Percentiles rank a stretch among this genome's conserved stretches.
phyloP scores from a whole-genome alignment of 2,888 invertebrate genomes.

The Ornithoptera alexandrae region DNA sequence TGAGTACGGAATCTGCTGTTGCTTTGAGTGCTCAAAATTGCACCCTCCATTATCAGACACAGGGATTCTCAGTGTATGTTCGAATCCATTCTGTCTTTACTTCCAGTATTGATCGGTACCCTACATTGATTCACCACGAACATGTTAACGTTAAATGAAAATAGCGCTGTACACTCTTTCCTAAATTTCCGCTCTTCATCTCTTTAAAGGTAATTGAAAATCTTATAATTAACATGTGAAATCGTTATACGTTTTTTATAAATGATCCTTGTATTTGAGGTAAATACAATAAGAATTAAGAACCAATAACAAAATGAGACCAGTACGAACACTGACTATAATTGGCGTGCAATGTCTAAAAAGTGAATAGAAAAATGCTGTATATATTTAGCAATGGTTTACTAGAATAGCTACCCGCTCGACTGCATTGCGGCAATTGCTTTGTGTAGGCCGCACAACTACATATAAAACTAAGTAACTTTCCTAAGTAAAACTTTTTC shows the following conservation, averaged over 20 bases:
- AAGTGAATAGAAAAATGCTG: constrained; percentile 17
- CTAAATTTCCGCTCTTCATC: constrained; percentile 17
- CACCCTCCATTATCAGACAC: constrained; percentile 71
- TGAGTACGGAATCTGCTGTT: constrained; percentile 70
- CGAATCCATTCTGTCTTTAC: constrained; percentile 53
- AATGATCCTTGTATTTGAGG: constrained; percentile 19
- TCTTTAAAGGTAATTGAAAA: constrained; percentile 4
- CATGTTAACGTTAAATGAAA: constrained; percentile 26
- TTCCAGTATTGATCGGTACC: constrained; percentile 30
- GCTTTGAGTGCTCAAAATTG: constrained; percentile 72
- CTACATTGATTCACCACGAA: constrained; percentile 28
- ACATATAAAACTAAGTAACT: constrained; percentile 3
- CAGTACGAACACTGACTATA: constrained; percentile 7
- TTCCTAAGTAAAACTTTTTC: not conserved
- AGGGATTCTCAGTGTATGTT: constrained; percentile 51
- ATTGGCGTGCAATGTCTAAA: constrained; percentile 14
- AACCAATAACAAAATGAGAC: constrained; percentile 1
- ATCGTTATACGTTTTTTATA: not conserved
- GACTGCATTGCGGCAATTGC: constrained; percentile 51
- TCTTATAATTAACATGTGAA: constrained; percentile 2
- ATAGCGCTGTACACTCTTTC: constrained; percentile 16
- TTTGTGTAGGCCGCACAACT: constrained; percentile 31
- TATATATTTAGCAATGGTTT: constrained; percentile 45
- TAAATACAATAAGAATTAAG: not conserved
- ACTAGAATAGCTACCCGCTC: constrained; percentile 44